Evolutionary conservation across 2,113 vertebrate genomes (phyloP), one percentile per base, ranked within the genome.

Genomic region (Carassius gibelio): DNA sequence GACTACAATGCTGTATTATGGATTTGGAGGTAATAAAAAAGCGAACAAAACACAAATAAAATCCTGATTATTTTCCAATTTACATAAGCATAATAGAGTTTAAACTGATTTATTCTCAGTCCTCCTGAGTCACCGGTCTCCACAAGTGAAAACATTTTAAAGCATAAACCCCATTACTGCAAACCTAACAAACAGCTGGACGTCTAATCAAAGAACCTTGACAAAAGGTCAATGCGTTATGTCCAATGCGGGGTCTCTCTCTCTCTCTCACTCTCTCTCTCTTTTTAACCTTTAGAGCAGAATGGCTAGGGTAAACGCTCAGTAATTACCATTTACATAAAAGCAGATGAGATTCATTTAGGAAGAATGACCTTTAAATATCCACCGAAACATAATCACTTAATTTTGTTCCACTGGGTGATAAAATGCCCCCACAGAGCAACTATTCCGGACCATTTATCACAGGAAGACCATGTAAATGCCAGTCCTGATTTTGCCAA

Each of bases 351-450:
- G 55, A 77, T 69, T 74, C n/a, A 82, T 42, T 38, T 82, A 23
- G 30, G 15, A 85, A 55, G 81, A 87, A 83, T 38, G 62, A 86
- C 66, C 69, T 77, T 86, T 69, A 88, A 5, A 75, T 82, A 64
- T 26, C 19, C n/a, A 61, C 26, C 42, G n/a, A 84, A 85, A 81
- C 78, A 19, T n/a, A 5, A 34, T 69, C 19, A 45, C 42, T 68
- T 26, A 19, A 10, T 69, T 17, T 42, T 42, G 6, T 59, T 75
- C 74, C 74, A 1, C 71, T 36, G 48, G 59, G 26, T 69, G 75
- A 36, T 83, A n/a, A 77, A 78, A 80, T 21, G 45, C 11, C 68
- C 38, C 17, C 42, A 50, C 19, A 45, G 6, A 10, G 15, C 26
- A 26, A 55, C 23, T 19, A 17, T 76, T 55, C 1, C 0, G 26